These are phyloP conservation scores for Physocephala rufipes DNA, from an alignment of 2,888 invertebrate genomes.

Conservation along the genomic window DNA sequence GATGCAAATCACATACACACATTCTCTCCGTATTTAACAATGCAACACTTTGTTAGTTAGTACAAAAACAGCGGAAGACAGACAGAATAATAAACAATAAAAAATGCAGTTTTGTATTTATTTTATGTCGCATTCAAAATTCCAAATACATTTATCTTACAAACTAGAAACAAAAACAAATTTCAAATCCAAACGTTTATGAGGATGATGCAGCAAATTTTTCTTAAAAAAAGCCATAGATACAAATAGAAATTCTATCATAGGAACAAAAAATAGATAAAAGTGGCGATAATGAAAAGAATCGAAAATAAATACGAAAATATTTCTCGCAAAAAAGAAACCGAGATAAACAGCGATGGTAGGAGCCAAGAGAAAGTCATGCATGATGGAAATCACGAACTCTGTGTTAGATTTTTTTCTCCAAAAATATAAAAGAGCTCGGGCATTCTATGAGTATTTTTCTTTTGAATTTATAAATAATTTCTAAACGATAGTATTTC, in stretches of 20 bases:
- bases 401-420: neutral
- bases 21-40: neutral
- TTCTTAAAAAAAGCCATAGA: neutral
- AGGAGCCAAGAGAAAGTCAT: too few species aligned
- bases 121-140: constrained; percentile 1
- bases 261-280: neutral
- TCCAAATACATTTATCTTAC: neutral
- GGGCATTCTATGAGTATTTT: neutral
- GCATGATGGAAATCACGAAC: neutral
- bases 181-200: too few species aligned
- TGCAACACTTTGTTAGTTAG: constrained; percentile 11
- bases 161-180: constrained; percentile 6
- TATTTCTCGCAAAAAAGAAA: too few species aligned
- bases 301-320: too few species aligned
- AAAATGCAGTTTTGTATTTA: constrained; percentile 20
- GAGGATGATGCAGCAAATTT: constrained; percentile 5
- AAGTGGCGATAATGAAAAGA: neutral
- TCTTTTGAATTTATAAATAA: neutral
- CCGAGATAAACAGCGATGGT: too few species aligned
- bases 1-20: neutral
- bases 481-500: constrained; percentile 14
- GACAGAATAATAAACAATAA: constrained; percentile 18
- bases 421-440: constrained; percentile 1
- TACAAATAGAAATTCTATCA: too few species aligned
- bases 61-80: neutral